A percentile compares a stretch with the other conserved stretches of the same genome.
These are phyloP conservation scores for Plumapathes pennacea DNA, from an alignment of 92 coral and sea anemone genomes.

Conservation along the genomic window DNA sequence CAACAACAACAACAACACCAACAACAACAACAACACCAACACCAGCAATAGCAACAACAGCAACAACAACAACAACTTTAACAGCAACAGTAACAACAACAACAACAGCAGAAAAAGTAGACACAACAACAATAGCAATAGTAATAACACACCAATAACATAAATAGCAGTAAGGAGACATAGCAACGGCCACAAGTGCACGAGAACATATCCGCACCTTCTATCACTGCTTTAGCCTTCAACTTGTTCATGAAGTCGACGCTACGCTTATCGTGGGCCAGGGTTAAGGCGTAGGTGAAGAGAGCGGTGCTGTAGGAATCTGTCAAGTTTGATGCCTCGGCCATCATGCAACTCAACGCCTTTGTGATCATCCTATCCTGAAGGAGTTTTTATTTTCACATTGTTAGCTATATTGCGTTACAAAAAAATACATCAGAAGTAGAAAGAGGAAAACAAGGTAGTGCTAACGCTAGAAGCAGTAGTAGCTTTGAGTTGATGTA, in stretches of 20 bases:
- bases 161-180: too few species aligned
- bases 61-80: neutral
- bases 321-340: conserved; percentile 30
- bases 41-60: neutral
- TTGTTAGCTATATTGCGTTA: too few species aligned
- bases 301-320: conserved; percentile 81
- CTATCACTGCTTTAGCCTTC: conserved; percentile 56
- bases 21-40: neutral
- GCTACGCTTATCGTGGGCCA: conserved; percentile 50
- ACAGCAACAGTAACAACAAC: neutral
- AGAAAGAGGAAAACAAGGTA: too few species aligned
- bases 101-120: neutral
- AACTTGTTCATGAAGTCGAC: conserved; percentile 41
- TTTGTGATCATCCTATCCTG: conserved; percentile 53
- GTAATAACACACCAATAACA: too few species aligned
- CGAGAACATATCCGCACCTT: conserved; percentile 66
- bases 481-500: too few species aligned
- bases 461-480: too few species aligned
- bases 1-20: neutral
- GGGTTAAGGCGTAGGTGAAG: conserved; percentile 66
- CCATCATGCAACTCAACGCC: conserved; percentile 64
- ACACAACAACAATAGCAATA: neutral
- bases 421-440: too few species aligned
- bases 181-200: too few species aligned
- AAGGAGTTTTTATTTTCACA: too few species aligned